Conservation (phyloP, 2,113 vertebrate species). For the Hymenochirus boettgeri region DNA sequence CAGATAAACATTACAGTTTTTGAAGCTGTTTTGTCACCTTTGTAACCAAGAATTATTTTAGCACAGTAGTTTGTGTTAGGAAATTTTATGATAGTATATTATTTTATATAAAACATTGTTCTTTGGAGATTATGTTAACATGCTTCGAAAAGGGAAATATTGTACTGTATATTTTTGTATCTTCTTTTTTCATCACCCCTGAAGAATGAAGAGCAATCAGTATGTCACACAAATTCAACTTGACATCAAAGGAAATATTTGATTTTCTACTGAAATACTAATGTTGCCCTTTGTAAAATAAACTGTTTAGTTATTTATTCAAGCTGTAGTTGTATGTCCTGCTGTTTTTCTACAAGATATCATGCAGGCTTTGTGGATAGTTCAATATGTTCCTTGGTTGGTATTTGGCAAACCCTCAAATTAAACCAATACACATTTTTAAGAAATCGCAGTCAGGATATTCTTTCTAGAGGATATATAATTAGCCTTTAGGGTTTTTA, state of each 20-base stretch:
- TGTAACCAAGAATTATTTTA: too few species aligned
- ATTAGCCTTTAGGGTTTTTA: background rate
- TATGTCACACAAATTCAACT: background rate
- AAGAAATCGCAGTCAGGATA: background rate
- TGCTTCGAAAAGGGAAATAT: too few species aligned
- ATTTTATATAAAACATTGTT: too few species aligned
- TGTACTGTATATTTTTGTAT: too few species aligned
- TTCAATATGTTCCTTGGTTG: constrained; percentile 13
- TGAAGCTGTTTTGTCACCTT: too few species aligned
- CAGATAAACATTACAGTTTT: too few species aligned
- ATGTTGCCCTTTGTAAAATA: background rate
- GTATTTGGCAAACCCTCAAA: background rate
- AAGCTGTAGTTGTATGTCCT: background rate
- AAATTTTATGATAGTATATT: too few species aligned
- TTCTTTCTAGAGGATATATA: background rate
- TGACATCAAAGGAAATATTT: background rate
- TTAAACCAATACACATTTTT: background rate
- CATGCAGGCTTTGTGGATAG: constrained; percentile 1
- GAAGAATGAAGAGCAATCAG: background rate
- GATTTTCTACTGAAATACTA: background rate
- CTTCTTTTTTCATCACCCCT: background rate
- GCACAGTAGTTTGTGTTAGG: too few species aligned
- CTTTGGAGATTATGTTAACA: too few species aligned
- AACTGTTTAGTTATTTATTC: background rate
- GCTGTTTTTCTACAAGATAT: background rate